These are phyloP conservation scores for Metopolophium dirhodum DNA, from an alignment of 1,140 invertebrate species.

Conservation along the genomic window DNA sequence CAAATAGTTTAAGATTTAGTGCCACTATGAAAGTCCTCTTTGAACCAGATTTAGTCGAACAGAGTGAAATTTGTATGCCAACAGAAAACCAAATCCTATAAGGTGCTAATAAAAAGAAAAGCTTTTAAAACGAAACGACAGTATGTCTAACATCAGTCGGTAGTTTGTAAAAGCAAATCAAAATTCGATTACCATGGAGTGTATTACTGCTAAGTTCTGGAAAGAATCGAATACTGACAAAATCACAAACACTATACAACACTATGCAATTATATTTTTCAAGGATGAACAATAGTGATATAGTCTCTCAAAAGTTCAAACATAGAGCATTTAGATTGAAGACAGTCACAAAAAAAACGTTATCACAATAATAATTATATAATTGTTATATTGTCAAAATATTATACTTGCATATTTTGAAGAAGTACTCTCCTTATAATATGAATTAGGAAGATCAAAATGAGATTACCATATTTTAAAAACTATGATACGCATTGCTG, in stretches of 20 bases:
- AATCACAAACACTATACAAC: not conserved
- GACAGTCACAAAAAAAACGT: not conserved
- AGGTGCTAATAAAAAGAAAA: not conserved
- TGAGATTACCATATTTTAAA: no score
- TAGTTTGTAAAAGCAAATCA: not conserved
- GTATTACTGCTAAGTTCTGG: not conserved
- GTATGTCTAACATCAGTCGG: not conserved
- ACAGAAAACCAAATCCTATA: not conserved
- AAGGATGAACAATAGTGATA: not conserved
- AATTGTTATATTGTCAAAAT: no score
- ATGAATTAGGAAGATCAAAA: no score
- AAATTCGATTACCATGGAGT: not conserved
- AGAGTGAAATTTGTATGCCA: not conserved
- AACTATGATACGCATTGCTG: no score
- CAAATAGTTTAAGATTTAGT: not conserved
- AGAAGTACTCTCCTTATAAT: no score
- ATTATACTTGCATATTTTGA: no score
- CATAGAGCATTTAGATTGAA: not conserved
- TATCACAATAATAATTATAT: no score
- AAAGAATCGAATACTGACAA: not conserved
- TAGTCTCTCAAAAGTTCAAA: not conserved
- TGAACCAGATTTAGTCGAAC: not conserved
- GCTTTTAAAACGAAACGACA: not conserved
- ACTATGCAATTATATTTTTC: not conserved
- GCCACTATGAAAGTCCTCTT: not conserved